Base-by-base conservation (phyloP, 2,113 vertebrate species). In the Tetrax tetrax region DNA sequence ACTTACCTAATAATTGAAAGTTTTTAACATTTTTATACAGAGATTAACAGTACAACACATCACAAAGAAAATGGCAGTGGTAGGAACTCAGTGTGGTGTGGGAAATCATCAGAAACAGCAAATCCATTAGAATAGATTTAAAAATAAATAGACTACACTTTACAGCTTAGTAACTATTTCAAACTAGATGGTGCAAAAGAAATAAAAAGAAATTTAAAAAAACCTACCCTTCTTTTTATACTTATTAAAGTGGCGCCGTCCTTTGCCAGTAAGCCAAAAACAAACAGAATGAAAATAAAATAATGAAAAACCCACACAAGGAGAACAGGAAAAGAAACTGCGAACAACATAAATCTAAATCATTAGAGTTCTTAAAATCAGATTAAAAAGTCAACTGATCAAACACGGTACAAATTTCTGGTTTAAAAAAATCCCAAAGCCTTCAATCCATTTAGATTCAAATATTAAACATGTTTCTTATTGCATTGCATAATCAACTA, bases 201-300 rank as follows among this genome's bases (percentile, higher is more conserved):
- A 97, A 96, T 71, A 48, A 94, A 96, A 94, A 97, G 85, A 93
- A 91, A 91, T 83, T 92, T 78, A 2, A 94, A 92, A 96, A 96
- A 94, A 93, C 74, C 87, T 92, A 96, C 96, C 93, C 95, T 97
- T 96, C 93, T 95, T 97, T 96, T 97, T 96, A 97, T 96, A 97
- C 91, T 97, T 97, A 97, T 95, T 97, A 97, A 98, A 97, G 97
- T 97, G 96, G 92, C 95, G 96, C 69, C 85, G 94, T 97, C 95
- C 96, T 97, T 97, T 97, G 96, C 94, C 96, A 97, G 96, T 93
- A 97, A 95, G 95, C 92, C 95, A 94, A 91, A 97, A 95, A 92
- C 80, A 94, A 96, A 97, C 48, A 97, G 94, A 96, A 95, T 92
- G 94, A 94, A 97, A 96, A 94, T 91, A 90, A 97, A 94, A 93